phyloP scores from a whole-genome alignment of 2,113 vertebrate species.

The Etheostoma cragini region DNA sequence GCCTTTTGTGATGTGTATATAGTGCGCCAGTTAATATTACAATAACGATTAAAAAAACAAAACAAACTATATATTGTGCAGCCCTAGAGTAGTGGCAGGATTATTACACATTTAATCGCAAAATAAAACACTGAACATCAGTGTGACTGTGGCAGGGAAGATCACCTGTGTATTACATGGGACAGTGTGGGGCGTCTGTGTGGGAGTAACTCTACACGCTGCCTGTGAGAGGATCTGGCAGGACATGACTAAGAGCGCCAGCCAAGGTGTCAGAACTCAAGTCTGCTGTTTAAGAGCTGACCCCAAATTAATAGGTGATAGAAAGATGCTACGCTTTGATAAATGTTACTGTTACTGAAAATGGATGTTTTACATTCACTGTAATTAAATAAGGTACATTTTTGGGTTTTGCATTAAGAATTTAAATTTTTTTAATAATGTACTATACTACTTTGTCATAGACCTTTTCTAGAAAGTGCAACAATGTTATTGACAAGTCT shows the following conservation, averaged over 20 bases:
- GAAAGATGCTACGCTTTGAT: neutral
- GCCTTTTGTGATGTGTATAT: too few relatives aligned
- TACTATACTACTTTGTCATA: neutral
- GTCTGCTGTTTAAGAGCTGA: conserved; percentile 29
- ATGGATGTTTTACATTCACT: neutral
- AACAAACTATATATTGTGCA: too few relatives aligned
- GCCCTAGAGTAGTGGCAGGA: too few relatives aligned
- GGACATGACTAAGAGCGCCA: conserved; percentile 1
- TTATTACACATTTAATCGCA: too few relatives aligned
- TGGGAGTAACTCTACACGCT: conserved; percentile 45
- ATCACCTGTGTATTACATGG: conserved; percentile 4
- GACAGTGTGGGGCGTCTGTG: neutral
- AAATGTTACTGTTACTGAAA: neutral
- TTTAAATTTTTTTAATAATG: neutral
- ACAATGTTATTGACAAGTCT: neutral
- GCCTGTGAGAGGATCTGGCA: conserved; percentile 47
- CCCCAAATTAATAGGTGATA: conserved; percentile 15
- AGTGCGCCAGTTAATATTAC: too few relatives aligned
- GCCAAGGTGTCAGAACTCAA: conserved; percentile 63
- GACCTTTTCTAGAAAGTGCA: neutral
- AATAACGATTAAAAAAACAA: too few relatives aligned
- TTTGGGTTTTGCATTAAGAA: neutral
- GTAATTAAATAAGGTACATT: neutral
- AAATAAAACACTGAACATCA: too few relatives aligned
- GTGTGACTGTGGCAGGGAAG: too few relatives aligned